These are phyloP conservation scores for Drosophila serrata DNA, from an alignment of 1,140 invertebrate genomes.

Conservation along the genomic window DNA sequence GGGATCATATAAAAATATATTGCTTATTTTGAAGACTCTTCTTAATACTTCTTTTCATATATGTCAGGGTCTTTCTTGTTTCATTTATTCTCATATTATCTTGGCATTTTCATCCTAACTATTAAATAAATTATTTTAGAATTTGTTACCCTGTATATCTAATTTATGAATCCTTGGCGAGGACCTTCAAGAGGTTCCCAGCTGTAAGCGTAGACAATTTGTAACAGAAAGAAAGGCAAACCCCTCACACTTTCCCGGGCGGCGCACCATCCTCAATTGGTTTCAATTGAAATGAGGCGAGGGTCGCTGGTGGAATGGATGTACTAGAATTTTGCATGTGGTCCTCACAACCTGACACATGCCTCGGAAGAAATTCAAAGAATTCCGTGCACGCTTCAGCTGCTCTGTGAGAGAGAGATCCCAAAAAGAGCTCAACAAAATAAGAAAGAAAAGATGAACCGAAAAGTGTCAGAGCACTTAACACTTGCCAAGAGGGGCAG, in stretches of 20 bases:
- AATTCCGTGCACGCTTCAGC: slow-evolving; percentile 60
- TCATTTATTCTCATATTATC: no score
- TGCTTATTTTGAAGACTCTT: not conserved
- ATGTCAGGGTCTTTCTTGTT: no score
- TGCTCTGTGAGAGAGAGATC: slow-evolving; percentile 18
- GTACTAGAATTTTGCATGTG: slow-evolving; percentile 60
- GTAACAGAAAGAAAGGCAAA: slow-evolving; percentile 34
- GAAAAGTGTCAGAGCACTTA: slow-evolving; percentile 73
- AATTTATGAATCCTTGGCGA: slow-evolving; percentile 1
- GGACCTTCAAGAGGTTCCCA: slow-evolving; percentile 5
- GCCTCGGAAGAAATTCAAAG: slow-evolving; percentile 60
- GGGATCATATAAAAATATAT: not conserved
- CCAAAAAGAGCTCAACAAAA: slow-evolving; percentile 5
- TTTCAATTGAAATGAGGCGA: slow-evolving; percentile 37
- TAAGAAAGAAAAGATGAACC: slow-evolving; percentile 21
- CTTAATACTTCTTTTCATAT: not conserved
- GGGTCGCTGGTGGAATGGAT: slow-evolving; percentile 1
- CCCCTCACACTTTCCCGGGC: slow-evolving; percentile 38
- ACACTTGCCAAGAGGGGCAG: slow-evolving; percentile 50
- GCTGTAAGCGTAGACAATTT: slow-evolving; percentile 64
- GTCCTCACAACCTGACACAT: slow-evolving; percentile 52
- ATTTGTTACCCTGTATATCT: no score
- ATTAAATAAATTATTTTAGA: no score
- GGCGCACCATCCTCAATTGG: slow-evolving; percentile 49
- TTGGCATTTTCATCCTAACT: not conserved